Conservation (phyloP, 2,888 invertebrate species). For the Netelia virgata region DNA sequence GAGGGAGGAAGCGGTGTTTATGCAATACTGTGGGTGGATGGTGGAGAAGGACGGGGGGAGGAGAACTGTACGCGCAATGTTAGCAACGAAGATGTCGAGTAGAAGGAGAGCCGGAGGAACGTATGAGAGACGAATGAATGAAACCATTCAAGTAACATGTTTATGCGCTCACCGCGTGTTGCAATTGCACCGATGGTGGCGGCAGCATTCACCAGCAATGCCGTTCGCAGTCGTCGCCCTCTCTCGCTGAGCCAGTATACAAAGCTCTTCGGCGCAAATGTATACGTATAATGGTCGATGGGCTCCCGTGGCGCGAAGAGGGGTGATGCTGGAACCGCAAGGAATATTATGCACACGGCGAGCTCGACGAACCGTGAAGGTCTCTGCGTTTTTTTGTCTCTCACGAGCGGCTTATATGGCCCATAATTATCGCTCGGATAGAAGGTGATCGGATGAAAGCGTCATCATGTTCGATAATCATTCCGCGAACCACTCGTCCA, state of each 20-base stretch:
- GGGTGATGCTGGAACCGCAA: slow-evolving; percentile 42
- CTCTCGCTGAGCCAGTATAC: slow-evolving; percentile 38
- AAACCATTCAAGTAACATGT: slow-evolving; percentile 77
- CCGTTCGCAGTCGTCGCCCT: slow-evolving; percentile 48
- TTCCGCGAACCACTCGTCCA: slow-evolving; percentile 11
- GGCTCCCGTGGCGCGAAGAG: slow-evolving; percentile 60
- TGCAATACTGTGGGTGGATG: not conserved
- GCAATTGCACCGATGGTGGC: slow-evolving; percentile 55
- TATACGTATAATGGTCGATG: slow-evolving; percentile 44
- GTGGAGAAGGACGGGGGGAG: not conserved
- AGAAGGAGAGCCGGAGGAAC: slow-evolving; percentile 49
- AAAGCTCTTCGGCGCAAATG: slow-evolving; percentile 51
- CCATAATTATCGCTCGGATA: slow-evolving; percentile 61
- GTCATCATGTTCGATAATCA: slow-evolving; percentile 30
- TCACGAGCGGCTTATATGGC: slow-evolving; percentile 43
- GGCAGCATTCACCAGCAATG: slow-evolving; percentile 52
- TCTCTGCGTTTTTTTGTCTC: slow-evolving; percentile 16
- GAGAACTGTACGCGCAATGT: slow-evolving; percentile 20
- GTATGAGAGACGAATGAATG: slow-evolving; percentile 74
- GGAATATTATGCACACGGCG: slow-evolving; percentile 53
- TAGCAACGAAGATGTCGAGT: slow-evolving; percentile 46
- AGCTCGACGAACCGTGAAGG: slow-evolving; percentile 27
- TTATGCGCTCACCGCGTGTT: slow-evolving; percentile 74
- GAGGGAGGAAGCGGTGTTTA: not conserved
- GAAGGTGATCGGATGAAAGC: slow-evolving; percentile 48